Evolutionary conservation across 2,888 invertebrate genomes (phyloP), one percentile per base, ranked within the genome.

Genomic region (Tinea semifulvella): DNA sequence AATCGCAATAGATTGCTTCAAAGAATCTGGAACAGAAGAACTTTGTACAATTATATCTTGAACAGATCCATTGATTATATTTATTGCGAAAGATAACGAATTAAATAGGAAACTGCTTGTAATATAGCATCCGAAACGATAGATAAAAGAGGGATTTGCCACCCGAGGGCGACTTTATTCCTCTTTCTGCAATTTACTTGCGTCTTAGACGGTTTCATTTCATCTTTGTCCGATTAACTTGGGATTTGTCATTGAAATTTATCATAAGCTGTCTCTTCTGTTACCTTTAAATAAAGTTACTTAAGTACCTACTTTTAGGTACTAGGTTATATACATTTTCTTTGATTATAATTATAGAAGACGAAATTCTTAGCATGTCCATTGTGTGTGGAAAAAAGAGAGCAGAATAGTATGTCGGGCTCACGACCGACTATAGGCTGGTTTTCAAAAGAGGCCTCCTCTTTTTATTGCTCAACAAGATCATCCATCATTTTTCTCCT

Each of bases 181-280:
- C 3, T 13, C 18, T 36, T 36, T 16, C 36, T 14, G 16, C 36
- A 36, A 36, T 36, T 36, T 36, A 36, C 18, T 36, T n/a, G 36
- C 18, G 36, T 16, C 36, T 36, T 36, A 36, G 36, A 18, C 36
- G 17, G 36, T 36, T 36, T 36, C 18, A 16, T 18, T 36, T 36
- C 16, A 36, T 36, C 16, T 36, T 36, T 36, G 16, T 18, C n/a
- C 18, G 16, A 36, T 18, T 10, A 36, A 16, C 3, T 36, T 36
- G 36, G 36, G 36, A 17, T 18, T 36, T 36, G 18, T 18, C 18
- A 8, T 16, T 18, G 3, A 36, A 36, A 17, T 36, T 16, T 17
- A 36, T 18, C 18, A 36, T 36, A 36, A 36, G 11, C 36, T 18
- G 36, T 36, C 18, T 31, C 31, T n/a, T 31, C 31, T 31, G 31